Evolutionary conservation across 2,888 invertebrate genomes (phyloP), one percentile per base, ranked within the genome.

Genomic region (Phytoseiulus persimilis): DNA sequence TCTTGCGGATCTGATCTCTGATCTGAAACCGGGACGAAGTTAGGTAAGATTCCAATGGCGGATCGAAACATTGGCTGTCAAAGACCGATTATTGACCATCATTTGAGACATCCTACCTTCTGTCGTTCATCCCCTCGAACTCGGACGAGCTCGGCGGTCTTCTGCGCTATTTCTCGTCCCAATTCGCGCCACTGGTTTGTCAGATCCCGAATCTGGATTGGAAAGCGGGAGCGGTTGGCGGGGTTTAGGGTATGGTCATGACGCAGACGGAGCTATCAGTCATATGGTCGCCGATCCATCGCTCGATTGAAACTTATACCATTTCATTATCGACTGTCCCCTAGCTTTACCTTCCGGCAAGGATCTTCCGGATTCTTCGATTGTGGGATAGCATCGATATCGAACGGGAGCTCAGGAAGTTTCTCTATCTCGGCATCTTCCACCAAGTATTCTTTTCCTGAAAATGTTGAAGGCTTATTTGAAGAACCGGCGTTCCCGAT

Each of bases 121-220:
- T 87, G 87, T 2, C 87, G 87, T 87, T 87, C 87, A 9, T 87
- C 87, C 9, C 87, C 87, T 45, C 87, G 32, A 9, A 87, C 87
- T 87, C 87, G 87, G 28, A 87, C 87, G 33, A 87, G 87, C n/a
- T 87, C 87, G 33, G 87, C 87, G n/a, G 87, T 87, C n/a, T 45
- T 33, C 87, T 87, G 87, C 32, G 87, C 87, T 9, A 87, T 87
- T 45, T 87, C 87, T 31, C 87, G 87, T 31, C 87, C 87, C 32
- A 87, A 45, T 23, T 87, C 87, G 18, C 87, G 87, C 87, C 87
- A 87, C n/a, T 45, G 87, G 31, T 33, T 87, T 6, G 87, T 87
- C 39, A 87, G 39, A 45, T 87, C 87, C 2, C 87, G 87, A 31
- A 87, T 87, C 87, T 87, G 33, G 31, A 31, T 45, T 28, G 83